phyloP scores from a whole-genome alignment of 2,113 vertebrate genomes.

The Nesoenas mayeri region DNA sequence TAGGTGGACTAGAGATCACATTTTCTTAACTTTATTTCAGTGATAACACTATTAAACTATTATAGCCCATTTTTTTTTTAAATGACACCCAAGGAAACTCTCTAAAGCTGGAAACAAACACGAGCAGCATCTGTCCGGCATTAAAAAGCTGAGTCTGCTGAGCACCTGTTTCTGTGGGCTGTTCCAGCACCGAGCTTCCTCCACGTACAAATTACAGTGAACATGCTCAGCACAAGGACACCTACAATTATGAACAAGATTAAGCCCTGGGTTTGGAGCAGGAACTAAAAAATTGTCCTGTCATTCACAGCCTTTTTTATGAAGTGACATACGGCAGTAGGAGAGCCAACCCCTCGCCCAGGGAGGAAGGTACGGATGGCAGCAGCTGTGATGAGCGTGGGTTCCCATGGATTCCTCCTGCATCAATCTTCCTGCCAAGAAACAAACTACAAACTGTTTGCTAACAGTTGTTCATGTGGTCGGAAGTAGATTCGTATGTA shows the following conservation, averaged over 20 bases:
- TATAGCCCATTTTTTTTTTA: background rate
- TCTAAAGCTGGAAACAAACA: background rate
- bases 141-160: too few relatives aligned
- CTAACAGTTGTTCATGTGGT: background rate
- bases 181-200: background rate
- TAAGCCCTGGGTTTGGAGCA: background rate
- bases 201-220: accelerated
- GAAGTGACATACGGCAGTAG: accelerated
- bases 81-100: too few relatives aligned
- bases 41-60: too few relatives aligned
- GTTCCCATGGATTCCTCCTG: background rate
- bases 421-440: background rate
- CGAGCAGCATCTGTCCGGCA: accelerated
- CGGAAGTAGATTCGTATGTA: background rate
- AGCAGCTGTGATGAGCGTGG: accelerated
- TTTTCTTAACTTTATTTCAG: background rate
- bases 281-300: accelerated
- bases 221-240: too few relatives aligned
- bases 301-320: accelerated
- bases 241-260: background rate
- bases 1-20: background rate
- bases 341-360: accelerated
- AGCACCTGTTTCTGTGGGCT: background rate
- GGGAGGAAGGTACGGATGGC: background rate
- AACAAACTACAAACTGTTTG: background rate